These are phyloP conservation scores for Argentina silus DNA, from an alignment of 2,797 vertebrate species.

Conservation along the genomic window DNA sequence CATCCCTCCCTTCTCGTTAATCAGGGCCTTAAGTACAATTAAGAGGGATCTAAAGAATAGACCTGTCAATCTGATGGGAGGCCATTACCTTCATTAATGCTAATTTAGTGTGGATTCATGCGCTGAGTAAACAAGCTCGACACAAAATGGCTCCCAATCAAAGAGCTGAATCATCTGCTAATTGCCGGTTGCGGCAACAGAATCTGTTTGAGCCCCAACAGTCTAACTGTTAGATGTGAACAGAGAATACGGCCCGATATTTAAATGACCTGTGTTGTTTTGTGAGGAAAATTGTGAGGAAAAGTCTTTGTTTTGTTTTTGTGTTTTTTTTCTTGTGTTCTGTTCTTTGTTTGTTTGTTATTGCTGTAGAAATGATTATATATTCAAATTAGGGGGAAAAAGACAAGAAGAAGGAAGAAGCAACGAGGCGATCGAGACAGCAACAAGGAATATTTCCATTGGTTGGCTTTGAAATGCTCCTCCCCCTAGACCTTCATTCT, in stretches of 20 bases:
- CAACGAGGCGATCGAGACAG: too few species aligned
- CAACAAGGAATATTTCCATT: background rate
- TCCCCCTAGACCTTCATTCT: background rate
- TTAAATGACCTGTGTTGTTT: constrained; percentile 32
- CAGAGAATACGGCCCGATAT: constrained; percentile 30
- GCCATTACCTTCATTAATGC: constrained; percentile 75
- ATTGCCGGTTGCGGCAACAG: constrained; percentile 62
- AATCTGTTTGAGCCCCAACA: constrained; percentile 48
- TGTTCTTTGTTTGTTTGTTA: constrained; percentile 1
- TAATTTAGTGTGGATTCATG: constrained; percentile 67
- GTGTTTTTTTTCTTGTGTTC: background rate
- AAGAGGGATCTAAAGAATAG: constrained; percentile 75
- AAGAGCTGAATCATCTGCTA: constrained; percentile 68
- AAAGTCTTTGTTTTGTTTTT: too few species aligned
- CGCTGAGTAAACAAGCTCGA: constrained; percentile 59
- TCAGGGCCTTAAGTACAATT: constrained; percentile 76
- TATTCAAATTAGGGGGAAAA: background rate
- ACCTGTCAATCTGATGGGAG: constrained; percentile 72
- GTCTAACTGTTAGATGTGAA: constrained; percentile 45
- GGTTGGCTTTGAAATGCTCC: background rate
- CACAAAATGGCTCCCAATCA: constrained; percentile 70
- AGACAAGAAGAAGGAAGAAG: too few species aligned
- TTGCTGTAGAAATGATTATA: background rate
- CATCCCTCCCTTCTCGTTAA: constrained; percentile 63
- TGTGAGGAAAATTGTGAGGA: background rate